A percentile compares a stretch with the other conserved stretches of the same genome.
Conservation (phyloP, 2,888 invertebrate genomes). For the Chrysolina oricalcia region DNA sequence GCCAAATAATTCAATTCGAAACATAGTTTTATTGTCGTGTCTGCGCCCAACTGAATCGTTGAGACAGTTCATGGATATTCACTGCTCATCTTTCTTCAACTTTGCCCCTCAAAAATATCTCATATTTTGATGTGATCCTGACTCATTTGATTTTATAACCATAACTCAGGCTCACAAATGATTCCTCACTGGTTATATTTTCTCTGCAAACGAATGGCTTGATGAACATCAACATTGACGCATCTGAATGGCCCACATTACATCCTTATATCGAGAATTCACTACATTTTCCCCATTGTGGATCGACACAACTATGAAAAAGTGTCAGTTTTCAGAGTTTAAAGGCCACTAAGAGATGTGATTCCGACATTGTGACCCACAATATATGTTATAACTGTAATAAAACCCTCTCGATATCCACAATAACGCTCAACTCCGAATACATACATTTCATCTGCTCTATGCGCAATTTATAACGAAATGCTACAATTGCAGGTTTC, state of each 20-base stretch:
- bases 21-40: too few relatives aligned
- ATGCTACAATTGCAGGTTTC: not conserved
- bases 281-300: not conserved
- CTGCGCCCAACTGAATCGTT: too few relatives aligned
- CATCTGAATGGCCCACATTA: not conserved
- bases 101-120: too few relatives aligned
- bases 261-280: not conserved
- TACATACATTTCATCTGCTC: conserved; percentile 20
- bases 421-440: conserved; percentile 22
- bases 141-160: too few relatives aligned
- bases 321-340: conserved; percentile 3
- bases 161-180: not conserved
- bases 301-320: conserved; percentile 12
- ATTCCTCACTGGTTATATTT: not conserved
- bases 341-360: conserved; percentile 12
- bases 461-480: conserved; percentile 27
- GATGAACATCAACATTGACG: not conserved
- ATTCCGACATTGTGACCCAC: conserved; percentile 17
- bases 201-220: not conserved
- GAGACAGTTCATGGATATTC: too few relatives aligned
- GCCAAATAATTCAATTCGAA: too few relatives aligned
- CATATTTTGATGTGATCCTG: too few relatives aligned
- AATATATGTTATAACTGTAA: conserved; percentile 27
- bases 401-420: conserved; percentile 30
- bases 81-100: too few relatives aligned